Evolutionary conservation across 2,797 vertebrate genomes (phyloP).

Genomic region (Macrochelys suwanniensis): DNA sequence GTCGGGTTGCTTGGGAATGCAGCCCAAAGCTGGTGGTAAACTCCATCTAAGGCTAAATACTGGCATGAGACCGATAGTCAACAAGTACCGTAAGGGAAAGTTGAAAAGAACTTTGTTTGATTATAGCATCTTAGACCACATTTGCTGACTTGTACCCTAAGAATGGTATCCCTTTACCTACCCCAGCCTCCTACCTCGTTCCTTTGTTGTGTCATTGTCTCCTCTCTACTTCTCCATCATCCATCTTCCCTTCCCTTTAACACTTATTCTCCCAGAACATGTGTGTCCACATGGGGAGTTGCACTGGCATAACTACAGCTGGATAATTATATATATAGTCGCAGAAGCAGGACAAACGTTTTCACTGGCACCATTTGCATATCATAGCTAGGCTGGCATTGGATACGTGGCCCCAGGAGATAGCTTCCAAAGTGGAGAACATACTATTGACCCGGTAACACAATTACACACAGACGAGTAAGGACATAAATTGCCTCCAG

Average conservation of each 20-base stretch:
- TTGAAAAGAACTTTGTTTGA: neutral
- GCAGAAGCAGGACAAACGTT: accelerated
- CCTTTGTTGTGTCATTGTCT: neutral
- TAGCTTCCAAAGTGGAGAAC: neutral
- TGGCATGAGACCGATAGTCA: too few relatives aligned
- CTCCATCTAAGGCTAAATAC: too few relatives aligned
- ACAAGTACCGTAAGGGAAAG: too few relatives aligned
- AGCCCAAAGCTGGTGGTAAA: too few relatives aligned
- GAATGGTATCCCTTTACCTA: neutral
- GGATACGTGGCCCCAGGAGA: neutral
- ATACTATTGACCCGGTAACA: neutral
- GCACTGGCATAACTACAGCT: neutral
- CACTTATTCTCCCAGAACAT: neutral
- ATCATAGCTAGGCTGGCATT: neutral
- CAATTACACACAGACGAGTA: neutral
- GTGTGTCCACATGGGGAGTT: neutral
- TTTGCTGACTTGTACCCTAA: neutral
- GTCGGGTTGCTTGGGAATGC: too few relatives aligned
- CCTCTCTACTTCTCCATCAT: neutral
- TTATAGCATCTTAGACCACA: neutral
- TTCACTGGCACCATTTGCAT: neutral
- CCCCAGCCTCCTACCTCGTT: neutral
- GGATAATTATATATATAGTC: neutral
- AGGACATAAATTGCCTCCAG: neutral
- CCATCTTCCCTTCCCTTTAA: neutral